Evolutionary conservation across 2,113 vertebrate species (phyloP).

Genomic region (Illadopsis cleaveri): DNA sequence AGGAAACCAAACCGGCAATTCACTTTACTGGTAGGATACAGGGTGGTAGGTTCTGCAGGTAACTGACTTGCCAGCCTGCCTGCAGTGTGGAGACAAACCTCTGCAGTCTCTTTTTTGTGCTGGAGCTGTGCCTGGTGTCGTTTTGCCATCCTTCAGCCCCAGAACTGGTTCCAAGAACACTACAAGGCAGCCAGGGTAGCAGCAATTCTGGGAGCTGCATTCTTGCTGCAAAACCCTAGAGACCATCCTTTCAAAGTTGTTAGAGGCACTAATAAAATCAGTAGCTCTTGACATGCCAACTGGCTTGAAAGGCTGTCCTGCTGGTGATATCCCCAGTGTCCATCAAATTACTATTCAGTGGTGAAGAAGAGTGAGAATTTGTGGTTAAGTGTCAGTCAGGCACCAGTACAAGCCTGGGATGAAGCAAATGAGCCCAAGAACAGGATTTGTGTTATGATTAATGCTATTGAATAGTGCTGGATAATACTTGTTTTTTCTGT

Average conservation of each 20-base stretch:
- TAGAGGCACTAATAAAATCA: conserved; percentile 9
- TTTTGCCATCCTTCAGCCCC: not conserved
- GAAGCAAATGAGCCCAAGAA: not conserved
- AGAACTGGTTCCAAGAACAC: not conserved
- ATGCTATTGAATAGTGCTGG: not conserved
- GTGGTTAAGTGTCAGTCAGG: not conserved
- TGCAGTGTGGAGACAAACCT: not conserved
- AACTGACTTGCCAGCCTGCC: not conserved
- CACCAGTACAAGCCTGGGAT: not conserved
- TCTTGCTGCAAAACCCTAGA: not conserved
- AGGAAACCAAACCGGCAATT: not conserved
- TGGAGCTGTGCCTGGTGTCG: not conserved
- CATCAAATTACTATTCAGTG: not conserved
- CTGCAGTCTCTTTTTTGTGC: not conserved
- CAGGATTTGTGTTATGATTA: conserved; percentile 8
- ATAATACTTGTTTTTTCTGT: not conserved
- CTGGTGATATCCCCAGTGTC: not conserved
- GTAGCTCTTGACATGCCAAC: not conserved
- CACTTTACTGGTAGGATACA: not conserved
- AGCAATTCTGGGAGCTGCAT: not conserved
- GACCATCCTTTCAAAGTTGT: not conserved
- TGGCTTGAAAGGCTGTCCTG: not conserved
- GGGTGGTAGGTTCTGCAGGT: rapidly evolving
- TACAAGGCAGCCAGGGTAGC: not conserved
- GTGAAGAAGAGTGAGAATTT: not conserved